Evolutionary conservation across 2,797 vertebrate species (phyloP), one percentile per base, ranked within the genome.

Genomic region (Notoglanidium macrostoma): DNA sequence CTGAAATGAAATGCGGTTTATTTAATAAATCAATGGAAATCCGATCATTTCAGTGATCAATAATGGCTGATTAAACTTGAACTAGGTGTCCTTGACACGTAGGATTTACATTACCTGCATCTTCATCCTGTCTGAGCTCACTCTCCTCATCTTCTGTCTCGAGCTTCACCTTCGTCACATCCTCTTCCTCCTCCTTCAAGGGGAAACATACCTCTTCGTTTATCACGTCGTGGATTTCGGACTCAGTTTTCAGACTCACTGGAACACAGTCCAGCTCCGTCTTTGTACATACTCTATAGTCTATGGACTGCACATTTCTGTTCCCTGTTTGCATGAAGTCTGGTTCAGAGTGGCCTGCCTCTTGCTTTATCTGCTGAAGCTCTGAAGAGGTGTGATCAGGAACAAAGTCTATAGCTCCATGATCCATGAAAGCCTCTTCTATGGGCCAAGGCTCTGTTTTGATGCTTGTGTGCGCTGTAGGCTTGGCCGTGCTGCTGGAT

Each of bases 141-240:
- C 86, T 88, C 57, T 63, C 88, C 12, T 86, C 88, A 40, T 85
- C 89, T n/a, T 55, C 2, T 0, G 70, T 11, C 55, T 91, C 90
- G 19, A 77, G 57, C 74, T 92, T 90, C 70, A 91, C 23, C 46
- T 87, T 70, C 21, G 49, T 65, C 79, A 59, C 85, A 35, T 90
- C 91, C 7, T 91, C 92, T 54, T 82, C 85, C n/a, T 85, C 88
- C 40, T 88, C 93, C 78, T 94, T 92, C 86, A 95, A 91, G 89
- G 88, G 90, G 0, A 85, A 49, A 32, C 86, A 81, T 0, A 76
- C 8, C 63, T 96, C 95, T 15, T 29, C 26, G 2, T 44, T 59
- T 0, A 19, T 32, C 54, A 23, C 81, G 29, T 83, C 80, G 11
- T 83, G 61, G 26, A 51, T 14, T 32, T 83, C 81, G 32, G 44